These are phyloP conservation scores for Guaruba guarouba DNA, from an alignment of 2,113 vertebrate species.

Conservation along the genomic window DNA sequence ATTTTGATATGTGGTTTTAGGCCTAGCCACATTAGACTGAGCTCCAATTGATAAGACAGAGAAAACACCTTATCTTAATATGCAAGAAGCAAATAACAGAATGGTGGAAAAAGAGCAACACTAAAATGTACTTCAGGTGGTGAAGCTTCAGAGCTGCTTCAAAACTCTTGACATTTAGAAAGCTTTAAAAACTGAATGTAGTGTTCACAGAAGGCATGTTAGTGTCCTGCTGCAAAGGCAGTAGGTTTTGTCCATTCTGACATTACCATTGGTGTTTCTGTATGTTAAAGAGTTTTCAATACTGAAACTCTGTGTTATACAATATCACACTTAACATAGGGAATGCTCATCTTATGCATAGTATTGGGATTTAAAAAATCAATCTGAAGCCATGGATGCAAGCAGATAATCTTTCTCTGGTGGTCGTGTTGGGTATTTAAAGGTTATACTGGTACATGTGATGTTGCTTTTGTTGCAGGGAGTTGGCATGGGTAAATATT, in stretches of 20 bases:
- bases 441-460: neutral
- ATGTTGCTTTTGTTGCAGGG: slow-evolving; percentile 7
- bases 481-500: neutral
- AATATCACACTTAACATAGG: neutral
- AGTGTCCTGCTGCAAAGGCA: neutral
- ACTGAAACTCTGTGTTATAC: neutral
- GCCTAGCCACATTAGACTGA: neutral
- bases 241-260: neutral
- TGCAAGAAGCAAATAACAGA: neutral
- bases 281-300: neutral
- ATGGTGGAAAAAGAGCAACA: neutral
- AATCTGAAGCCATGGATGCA: neutral
- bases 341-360: neutral
- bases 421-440: neutral
- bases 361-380: neutral
- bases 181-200: neutral
- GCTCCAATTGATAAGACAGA: neutral
- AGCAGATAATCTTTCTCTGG: neutral
- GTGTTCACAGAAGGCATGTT: neutral
- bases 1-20: neutral
- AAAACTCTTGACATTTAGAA: neutral
- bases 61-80: neutral
- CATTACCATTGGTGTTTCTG: neutral
- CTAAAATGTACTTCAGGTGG: neutral
- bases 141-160: neutral